Percentiles rank a stretch among this genome's conserved stretches.
These are phyloP conservation scores for Melitaea cinxia DNA, from an alignment of 1,140 invertebrate genomes.

Conservation along the genomic window DNA sequence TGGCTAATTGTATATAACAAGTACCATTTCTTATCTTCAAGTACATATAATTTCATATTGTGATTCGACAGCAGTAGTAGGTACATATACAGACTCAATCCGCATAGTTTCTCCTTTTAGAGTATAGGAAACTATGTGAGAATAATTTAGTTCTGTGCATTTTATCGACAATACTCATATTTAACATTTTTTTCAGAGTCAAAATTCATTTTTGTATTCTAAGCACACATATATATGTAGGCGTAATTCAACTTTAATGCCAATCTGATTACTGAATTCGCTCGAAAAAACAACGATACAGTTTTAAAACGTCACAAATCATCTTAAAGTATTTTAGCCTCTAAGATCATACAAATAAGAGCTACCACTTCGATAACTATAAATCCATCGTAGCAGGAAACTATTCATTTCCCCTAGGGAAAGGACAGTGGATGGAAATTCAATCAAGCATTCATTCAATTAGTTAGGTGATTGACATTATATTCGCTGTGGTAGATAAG, in stretches of 20 bases:
- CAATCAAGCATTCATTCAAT: slow-evolving; percentile 53
- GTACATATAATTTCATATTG: too few species aligned
- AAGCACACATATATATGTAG: neutral
- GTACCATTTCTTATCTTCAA: too few species aligned
- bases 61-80: too few species aligned
- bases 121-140: too few species aligned
- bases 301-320: neutral
- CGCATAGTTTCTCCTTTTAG: too few species aligned
- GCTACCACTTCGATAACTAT: neutral
- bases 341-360: neutral
- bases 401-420: slow-evolving; percentile 34
- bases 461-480: slow-evolving; percentile 54
- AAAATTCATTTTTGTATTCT: too few species aligned
- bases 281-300: neutral
- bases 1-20: too few species aligned
- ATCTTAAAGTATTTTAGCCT: neutral
- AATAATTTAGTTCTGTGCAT: too few species aligned
- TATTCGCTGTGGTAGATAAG: slow-evolving; percentile 37
- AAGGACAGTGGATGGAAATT: slow-evolving; percentile 35
- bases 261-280: slow-evolving; percentile 7
- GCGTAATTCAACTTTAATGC: neutral
- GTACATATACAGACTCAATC: too few species aligned
- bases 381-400: slow-evolving; percentile 25
- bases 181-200: too few species aligned
- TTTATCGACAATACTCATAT: too few species aligned